These are phyloP conservation scores for Lagorchestes hirsutus DNA, from an alignment of 2,797 vertebrate genomes.

Conservation along the genomic window DNA sequence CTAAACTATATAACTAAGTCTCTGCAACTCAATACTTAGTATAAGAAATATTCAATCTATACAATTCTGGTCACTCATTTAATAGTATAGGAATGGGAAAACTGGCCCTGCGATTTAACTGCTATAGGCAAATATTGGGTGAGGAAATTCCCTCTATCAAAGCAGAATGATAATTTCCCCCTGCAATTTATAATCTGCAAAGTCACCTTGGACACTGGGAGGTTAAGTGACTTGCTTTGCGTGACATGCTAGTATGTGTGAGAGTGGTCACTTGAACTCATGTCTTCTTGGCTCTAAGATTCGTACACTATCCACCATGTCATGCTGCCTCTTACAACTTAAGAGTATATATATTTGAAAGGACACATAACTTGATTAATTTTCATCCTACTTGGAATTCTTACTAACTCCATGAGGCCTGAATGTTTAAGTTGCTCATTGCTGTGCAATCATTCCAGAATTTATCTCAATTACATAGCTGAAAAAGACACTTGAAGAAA, in stretches of 20 bases:
- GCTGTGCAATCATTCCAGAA: not conserved
- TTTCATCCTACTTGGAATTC: not conserved
- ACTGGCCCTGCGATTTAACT: not conserved
- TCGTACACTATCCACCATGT: not conserved
- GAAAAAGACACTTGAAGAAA: constrained; percentile 36
- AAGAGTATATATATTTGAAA: not conserved
- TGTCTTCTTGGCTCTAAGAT: not conserved
- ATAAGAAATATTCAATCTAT: not conserved
- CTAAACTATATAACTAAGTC: constrained; percentile 32
- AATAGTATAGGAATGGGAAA: not conserved
- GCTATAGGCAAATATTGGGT: not conserved
- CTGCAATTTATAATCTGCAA: too few species aligned
- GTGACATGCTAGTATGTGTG: not conserved
- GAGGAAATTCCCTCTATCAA: not conserved
- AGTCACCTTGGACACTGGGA: not conserved
- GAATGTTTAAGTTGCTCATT: constrained; percentile 31
- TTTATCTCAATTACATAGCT: constrained; percentile 50
- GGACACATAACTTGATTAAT: not conserved
- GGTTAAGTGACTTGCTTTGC: not conserved
- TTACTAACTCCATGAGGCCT: not conserved
- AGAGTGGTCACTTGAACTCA: accelerated
- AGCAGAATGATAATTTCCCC: not conserved
- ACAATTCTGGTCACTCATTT: not conserved
- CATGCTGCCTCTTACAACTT: not conserved
- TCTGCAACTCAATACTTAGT: not conserved